A percentile compares a stretch with the other conserved stretches of the same genome.
phyloP scores from a whole-genome alignment of 1,140 invertebrate genomes.

The Brachystomella parvula region DNA sequence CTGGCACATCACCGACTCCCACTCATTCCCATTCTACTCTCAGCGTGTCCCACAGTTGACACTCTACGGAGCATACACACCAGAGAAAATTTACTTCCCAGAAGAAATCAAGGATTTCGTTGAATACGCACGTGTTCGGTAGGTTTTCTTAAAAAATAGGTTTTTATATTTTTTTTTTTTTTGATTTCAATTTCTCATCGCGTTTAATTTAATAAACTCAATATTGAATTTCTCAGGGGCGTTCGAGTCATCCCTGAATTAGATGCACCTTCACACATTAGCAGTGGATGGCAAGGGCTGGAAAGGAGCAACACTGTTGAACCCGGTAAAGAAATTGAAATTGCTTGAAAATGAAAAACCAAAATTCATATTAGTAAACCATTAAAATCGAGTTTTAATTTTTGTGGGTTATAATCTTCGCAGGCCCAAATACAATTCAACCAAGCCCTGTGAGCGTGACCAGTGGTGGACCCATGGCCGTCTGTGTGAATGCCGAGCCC shows the following conservation, averaged over 20 bases:
- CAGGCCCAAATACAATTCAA: slow-evolving; percentile 37
- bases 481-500: slow-evolving; percentile 42
- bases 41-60: slow-evolving; percentile 41
- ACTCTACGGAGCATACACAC: slow-evolving; percentile 42
- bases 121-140: slow-evolving; percentile 39
- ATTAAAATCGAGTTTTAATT: too few relatives aligned
- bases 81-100: slow-evolving; percentile 40
- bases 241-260: slow-evolving; percentile 43
- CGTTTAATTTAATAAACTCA: slow-evolving; percentile 38
- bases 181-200: slow-evolving; percentile 15
- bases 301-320: slow-evolving; percentile 36
- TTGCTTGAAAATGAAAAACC: slow-evolving; percentile 11
- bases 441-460: slow-evolving; percentile 36
- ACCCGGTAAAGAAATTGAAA: slow-evolving; percentile 36
- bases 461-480: slow-evolving; percentile 39
- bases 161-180: too few relatives aligned
- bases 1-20: slow-evolving; percentile 44
- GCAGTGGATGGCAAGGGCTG: slow-evolving; percentile 43
- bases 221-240: slow-evolving; percentile 39
- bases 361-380: neutral
- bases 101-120: slow-evolving; percentile 41
- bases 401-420: neutral
- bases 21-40: slow-evolving; percentile 43
- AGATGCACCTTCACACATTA: slow-evolving; percentile 43
- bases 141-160: slow-evolving; percentile 9